Percentiles rank a stretch among this genome's conserved stretches.
Evolutionary conservation across 2,888 invertebrate species (phyloP).

Genomic region (Coleophora deauratella): DNA sequence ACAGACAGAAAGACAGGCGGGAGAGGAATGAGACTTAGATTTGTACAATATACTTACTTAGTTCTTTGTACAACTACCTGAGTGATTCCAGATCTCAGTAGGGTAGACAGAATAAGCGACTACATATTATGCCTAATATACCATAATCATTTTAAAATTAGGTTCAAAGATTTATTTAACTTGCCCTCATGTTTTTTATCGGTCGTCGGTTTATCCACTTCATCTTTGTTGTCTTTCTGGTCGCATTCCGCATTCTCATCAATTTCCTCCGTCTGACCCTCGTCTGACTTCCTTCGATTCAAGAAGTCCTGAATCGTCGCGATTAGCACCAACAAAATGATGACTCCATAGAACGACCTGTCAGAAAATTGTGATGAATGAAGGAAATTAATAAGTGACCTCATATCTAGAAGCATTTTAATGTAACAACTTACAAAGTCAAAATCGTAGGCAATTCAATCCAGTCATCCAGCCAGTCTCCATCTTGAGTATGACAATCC

Average conservation of each 20-base stretch:
- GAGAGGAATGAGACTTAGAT: too few species aligned
- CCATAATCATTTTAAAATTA: too few species aligned
- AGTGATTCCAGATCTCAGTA: too few species aligned
- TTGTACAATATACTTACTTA: too few species aligned
- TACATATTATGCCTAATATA: too few species aligned
- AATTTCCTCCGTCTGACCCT: constrained; percentile 25
- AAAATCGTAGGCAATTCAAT: constrained; percentile 49
- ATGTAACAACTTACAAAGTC: constrained; percentile 46
- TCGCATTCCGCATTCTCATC: constrained; percentile 30
- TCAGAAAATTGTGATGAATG: constrained; percentile 1
- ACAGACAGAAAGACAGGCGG: too few species aligned
- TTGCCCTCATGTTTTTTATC: too few species aligned
- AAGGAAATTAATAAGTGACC: too few species aligned
- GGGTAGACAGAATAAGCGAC: too few species aligned
- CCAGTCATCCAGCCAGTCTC: constrained; percentile 50
- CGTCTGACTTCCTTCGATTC: constrained; percentile 29
- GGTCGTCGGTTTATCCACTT: constrained; percentile 17
- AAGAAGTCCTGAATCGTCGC: constrained; percentile 62
- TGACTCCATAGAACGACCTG: constrained; percentile 57
- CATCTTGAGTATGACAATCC: constrained; percentile 74
- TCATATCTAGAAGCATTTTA: not conserved
- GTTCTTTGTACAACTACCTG: too few species aligned
- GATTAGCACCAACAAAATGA: constrained; percentile 50
- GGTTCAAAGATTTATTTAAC: too few species aligned
- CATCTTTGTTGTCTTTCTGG: constrained; percentile 24